A percentile compares a stretch with the other conserved stretches of the same genome.
These are phyloP conservation scores for Trichonephila clavipes DNA, from an alignment of 1,140 invertebrate genomes.

Conservation along the genomic window DNA sequence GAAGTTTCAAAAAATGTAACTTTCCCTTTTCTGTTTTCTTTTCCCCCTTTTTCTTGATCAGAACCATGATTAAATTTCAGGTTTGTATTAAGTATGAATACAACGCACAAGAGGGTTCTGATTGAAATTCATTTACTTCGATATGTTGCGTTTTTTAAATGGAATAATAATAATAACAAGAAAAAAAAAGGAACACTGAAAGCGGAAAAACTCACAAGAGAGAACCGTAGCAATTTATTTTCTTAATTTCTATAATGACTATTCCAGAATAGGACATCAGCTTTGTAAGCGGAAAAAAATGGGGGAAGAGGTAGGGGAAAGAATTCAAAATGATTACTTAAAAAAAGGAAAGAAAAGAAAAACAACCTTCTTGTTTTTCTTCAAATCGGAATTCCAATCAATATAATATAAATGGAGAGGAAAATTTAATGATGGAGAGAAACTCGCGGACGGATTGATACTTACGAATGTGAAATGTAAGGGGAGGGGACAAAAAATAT, in stretches of 20 bases:
- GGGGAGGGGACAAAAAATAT: slow-evolving; percentile 47
- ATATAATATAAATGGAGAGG: slow-evolving; percentile 66
- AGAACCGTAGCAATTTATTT: slow-evolving; percentile 61
- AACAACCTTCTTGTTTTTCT: slow-evolving; percentile 59
- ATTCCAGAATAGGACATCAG: slow-evolving; percentile 52
- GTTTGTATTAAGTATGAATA: neutral
- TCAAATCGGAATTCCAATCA: slow-evolving; percentile 62
- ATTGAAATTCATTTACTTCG: slow-evolving; percentile 51
- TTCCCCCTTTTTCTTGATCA: neutral
- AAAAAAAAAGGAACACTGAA: neutral
- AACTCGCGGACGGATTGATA: slow-evolving; percentile 43
- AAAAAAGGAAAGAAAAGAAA: slow-evolving; percentile 51
- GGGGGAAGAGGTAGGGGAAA: neutral
- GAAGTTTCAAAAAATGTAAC: neutral
- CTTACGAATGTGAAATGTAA: slow-evolving; percentile 24
- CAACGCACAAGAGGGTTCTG: neutral
- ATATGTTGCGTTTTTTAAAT: neutral
- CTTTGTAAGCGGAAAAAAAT: neutral
- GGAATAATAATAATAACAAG: neutral
- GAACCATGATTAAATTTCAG: slow-evolving; percentile 46
- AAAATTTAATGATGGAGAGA: slow-evolving; percentile 69
- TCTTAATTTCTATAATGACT: slow-evolving; percentile 57
- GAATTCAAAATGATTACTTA: slow-evolving; percentile 56
- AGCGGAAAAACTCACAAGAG: neutral
- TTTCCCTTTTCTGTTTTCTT: neutral